Percentiles rank a stretch among this genome's conserved stretches.
These are phyloP conservation scores for Mesochorus sp. DNA, from an alignment of 2,888 invertebrate species.

Conservation along the genomic window DNA sequence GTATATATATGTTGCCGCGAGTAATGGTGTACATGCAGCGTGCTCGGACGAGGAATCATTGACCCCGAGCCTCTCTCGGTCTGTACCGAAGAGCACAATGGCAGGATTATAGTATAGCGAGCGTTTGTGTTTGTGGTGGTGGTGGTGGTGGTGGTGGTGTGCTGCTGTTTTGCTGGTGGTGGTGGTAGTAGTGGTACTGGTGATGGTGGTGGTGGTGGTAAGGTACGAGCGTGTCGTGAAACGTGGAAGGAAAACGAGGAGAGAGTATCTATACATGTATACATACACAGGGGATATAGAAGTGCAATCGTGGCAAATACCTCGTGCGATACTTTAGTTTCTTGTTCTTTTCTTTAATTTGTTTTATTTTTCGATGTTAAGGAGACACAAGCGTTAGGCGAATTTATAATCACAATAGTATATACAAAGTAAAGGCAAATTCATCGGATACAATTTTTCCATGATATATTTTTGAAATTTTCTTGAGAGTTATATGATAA, in stretches of 20 bases:
- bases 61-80: conserved; percentile 49
- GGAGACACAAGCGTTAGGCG: conserved; percentile 20
- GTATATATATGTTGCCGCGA: background rate
- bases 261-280: conserved; percentile 9
- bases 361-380: background rate
- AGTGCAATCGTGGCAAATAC: conserved; percentile 48
- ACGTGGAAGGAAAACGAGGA: background rate
- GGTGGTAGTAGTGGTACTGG: background rate
- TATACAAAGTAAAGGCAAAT: too few relatives aligned
- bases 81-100: conserved; percentile 56
- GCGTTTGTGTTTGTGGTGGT: conserved; percentile 14
- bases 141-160: background rate
- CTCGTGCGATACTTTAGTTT: conserved; percentile 35
- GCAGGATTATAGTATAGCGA: conserved; percentile 54
- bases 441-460: too few relatives aligned
- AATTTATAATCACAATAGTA: too few relatives aligned
- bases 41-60: conserved; percentile 56
- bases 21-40: background rate
- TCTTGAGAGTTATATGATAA: too few relatives aligned
- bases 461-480: background rate
- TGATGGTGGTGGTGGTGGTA: background rate
- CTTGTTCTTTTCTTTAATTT: conserved; percentile 32
- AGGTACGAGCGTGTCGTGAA: conserved; percentile 22
- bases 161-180: conserved; percentile 8
- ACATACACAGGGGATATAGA: conserved; percentile 4